Base-by-base conservation (phyloP, 2,113 vertebrate species). In the Pseudolaguvia tuberculata region DNA sequence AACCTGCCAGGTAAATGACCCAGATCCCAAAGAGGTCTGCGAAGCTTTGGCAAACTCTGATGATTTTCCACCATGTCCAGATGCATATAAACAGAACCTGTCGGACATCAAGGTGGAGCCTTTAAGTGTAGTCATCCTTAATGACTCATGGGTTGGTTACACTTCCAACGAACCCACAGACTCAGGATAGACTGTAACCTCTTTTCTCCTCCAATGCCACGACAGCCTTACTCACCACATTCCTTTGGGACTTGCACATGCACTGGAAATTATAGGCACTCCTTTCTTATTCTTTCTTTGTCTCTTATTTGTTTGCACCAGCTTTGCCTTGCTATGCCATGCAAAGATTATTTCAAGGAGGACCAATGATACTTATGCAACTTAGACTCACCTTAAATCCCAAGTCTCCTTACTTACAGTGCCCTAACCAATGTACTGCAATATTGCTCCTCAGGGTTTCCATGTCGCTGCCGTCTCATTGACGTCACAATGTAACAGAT, bases 91-190 rank as follows among this genome's bases (percentile, higher is more conserved):
- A 58, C 83, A 25, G 73, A 73, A 50, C 62, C 67, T 2, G 62
- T 68, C 78, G 0, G 89, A 89, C 73, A 81, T 87, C 66, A 80
- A 84, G 25, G 84, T 87, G 74, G 83, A 90, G 70, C 89, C 89
- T 1, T 88, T 91, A 0, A 92, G 91, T 18, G 86, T 94, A 52
- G 91, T 93, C 85, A 88, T 94, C 42, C 84, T 93, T 61, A 83
- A 77, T 70, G 82, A 85, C 56, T 63, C 78, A 23, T 84, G 78
- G 75, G 69, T 82, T 25, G 70, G 73, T 50, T 76, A 66, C 50
- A 68, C 72, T 52, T 53, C 67, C 68, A 79, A 5, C 61, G 53
- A 72, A 47, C 58, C 78, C 42, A 29, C 61, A 25, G 71, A 76
- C 52, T 75, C 62, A 62, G 72, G 35, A 50, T 45, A 27, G 31